These are phyloP conservation scores for Lutjanus campechanus DNA, from an alignment of 2,797 vertebrate species.

Conservation along the genomic window DNA sequence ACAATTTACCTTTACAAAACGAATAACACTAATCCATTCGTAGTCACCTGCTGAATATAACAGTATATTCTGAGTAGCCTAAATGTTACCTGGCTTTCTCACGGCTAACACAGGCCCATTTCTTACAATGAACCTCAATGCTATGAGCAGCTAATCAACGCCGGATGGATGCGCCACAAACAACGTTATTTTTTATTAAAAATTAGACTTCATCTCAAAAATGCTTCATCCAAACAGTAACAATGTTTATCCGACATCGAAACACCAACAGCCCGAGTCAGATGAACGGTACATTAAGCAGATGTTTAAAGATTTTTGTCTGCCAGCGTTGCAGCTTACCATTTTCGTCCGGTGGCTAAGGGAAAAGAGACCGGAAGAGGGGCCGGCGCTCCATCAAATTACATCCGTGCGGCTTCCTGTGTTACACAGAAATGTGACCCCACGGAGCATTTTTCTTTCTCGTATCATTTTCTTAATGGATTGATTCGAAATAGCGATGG, in stretches of 20 bases:
- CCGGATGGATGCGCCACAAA: not conserved
- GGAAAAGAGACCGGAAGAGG: slow-evolving; percentile 86
- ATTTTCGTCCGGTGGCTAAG: slow-evolving; percentile 84
- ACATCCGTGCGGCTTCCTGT: slow-evolving; percentile 71
- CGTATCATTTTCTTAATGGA: not conserved
- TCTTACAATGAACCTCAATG: not conserved
- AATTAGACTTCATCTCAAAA: slow-evolving; percentile 18
- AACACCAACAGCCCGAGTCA: rapidly evolving
- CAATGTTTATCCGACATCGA: not conserved
- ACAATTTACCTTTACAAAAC: rapidly evolving
- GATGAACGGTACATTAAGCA: not conserved
- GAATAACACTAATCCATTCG: rapidly evolving
- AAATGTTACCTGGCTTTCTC: rapidly evolving
- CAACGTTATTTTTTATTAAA: not conserved
- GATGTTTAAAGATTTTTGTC: slow-evolving; percentile 85
- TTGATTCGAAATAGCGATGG: not conserved
- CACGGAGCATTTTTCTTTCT: not conserved
- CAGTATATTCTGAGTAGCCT: rapidly evolving
- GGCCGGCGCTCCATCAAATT: slow-evolving; percentile 73
- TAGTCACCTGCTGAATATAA: rapidly evolving
- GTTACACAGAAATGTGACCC: slow-evolving; percentile 65
- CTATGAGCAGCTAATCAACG: slow-evolving; percentile 21
- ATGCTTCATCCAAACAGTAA: slow-evolving; percentile 44
- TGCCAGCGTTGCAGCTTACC: slow-evolving; percentile 76
- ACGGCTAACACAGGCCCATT: not conserved